These are phyloP conservation scores for Tenodera sinensis DNA, from an alignment of 2,888 invertebrate species.

Conservation along the genomic window DNA sequence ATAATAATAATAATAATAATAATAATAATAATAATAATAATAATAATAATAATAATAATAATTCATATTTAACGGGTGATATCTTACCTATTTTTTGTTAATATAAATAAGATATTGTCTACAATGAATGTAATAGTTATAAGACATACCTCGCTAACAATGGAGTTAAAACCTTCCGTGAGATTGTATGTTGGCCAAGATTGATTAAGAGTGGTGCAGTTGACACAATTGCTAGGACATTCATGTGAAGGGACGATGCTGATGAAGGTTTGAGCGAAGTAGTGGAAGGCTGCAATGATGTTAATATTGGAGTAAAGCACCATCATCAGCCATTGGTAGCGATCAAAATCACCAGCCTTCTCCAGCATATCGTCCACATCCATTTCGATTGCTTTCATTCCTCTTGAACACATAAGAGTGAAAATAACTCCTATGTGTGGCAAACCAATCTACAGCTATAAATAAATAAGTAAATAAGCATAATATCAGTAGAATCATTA, in stretches of 20 bases:
- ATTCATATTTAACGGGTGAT: too few species aligned
- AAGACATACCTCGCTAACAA: constrained; percentile 8
- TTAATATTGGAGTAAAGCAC: constrained; percentile 54
- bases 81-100: too few species aligned
- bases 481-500: too few species aligned
- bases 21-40: too few species aligned
- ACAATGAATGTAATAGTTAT: neutral
- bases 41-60: too few species aligned
- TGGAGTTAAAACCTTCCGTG: constrained; percentile 11
- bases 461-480: too few species aligned
- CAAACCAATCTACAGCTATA: too few species aligned
- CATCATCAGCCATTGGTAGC: constrained; percentile 51
- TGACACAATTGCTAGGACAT: constrained; percentile 35
- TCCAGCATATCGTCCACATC: constrained; percentile 50
- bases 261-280: constrained; percentile 59
- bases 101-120: neutral
- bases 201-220: constrained; percentile 39
- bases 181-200: constrained; percentile 48
- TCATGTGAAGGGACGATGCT: constrained; percentile 52
- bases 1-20: too few species aligned
- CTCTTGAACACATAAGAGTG: neutral
- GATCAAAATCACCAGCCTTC: constrained; percentile 53
- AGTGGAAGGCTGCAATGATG: constrained; percentile 53
- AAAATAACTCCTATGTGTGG: too few species aligned
- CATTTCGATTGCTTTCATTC: neutral